Conservation (phyloP, 1,140 invertebrate genomes). For the Diorhabda carinulata region DNA sequence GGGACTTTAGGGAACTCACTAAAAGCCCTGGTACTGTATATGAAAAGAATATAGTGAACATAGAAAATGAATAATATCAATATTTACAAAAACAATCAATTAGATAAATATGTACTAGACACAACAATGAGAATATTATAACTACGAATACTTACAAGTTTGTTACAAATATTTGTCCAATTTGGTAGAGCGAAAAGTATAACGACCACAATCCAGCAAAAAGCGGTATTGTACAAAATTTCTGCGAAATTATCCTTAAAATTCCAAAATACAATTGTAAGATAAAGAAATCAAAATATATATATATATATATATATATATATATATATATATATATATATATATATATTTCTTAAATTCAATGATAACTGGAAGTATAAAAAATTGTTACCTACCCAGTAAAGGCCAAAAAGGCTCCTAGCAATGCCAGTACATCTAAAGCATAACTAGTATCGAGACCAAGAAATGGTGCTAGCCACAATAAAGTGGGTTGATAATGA, state of each 20-base stretch:
- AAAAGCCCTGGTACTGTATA: too few relatives aligned
- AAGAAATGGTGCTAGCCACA: slow-evolving; percentile 66
- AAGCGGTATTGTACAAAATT: slow-evolving; percentile 58
- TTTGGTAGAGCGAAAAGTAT: slow-evolving; percentile 73
- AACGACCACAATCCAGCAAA: slow-evolving; percentile 67
- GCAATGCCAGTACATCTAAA: slow-evolving; percentile 67
- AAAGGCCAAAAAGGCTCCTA: slow-evolving; percentile 64
- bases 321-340: background rate
- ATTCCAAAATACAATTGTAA: slow-evolving; percentile 7
- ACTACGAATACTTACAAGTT: slow-evolving; percentile 61
- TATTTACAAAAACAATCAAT: too few relatives aligned
- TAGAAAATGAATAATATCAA: too few relatives aligned
- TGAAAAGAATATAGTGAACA: too few relatives aligned
- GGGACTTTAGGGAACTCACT: too few relatives aligned
- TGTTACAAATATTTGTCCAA: slow-evolving; percentile 74
- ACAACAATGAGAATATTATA: background rate
- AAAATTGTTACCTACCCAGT: slow-evolving; percentile 52
- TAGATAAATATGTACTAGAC: too few relatives aligned
- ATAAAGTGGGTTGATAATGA: slow-evolving; percentile 63
- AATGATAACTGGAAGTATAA: background rate
- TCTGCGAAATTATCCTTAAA: slow-evolving; percentile 63
- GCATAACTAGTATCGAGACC: slow-evolving; percentile 66
- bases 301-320: background rate
- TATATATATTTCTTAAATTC: background rate
- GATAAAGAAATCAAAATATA: background rate